Evolutionary conservation across 1,140 invertebrate genomes (phyloP).

Genomic region (Platorchestia sp.): DNA sequence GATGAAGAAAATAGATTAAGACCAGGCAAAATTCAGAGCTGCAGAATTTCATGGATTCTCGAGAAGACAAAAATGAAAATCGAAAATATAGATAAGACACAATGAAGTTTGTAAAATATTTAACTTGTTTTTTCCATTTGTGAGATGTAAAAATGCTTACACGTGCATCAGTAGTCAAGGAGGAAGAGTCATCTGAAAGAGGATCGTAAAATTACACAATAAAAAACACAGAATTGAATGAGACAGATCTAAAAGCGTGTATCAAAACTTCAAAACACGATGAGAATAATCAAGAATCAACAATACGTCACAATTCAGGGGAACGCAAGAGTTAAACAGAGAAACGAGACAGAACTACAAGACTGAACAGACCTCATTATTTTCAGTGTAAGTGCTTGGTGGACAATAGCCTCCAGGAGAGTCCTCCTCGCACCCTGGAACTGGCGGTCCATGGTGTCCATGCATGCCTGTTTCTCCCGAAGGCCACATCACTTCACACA

Average conservation of each 20-base stretch:
- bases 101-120: too few relatives aligned
- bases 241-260: neutral
- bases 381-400: constrained; percentile 50
- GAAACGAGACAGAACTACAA: constrained; percentile 3
- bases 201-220: neutral
- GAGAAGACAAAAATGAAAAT: too few relatives aligned
- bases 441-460: constrained; percentile 26
- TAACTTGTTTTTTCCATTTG: too few relatives aligned
- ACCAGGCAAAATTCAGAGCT: too few relatives aligned
- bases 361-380: constrained; percentile 28
- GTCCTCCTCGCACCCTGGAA: constrained; percentile 37
- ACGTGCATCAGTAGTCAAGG: neutral
- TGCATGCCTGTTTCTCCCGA: constrained; percentile 44
- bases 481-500: constrained; percentile 53
- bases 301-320: neutral
- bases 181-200: neutral
- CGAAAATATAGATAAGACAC: too few relatives aligned
- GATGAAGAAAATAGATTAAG: too few relatives aligned
- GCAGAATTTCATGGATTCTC: too few relatives aligned
- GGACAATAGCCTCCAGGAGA: constrained; percentile 48
- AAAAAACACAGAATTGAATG: neutral
- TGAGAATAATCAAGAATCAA: neutral
- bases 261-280: neutral
- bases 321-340: neutral
- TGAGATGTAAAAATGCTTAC: neutral